Conservation (phyloP, 2,888 invertebrate genomes). For the Hemithea aestivaria region DNA sequence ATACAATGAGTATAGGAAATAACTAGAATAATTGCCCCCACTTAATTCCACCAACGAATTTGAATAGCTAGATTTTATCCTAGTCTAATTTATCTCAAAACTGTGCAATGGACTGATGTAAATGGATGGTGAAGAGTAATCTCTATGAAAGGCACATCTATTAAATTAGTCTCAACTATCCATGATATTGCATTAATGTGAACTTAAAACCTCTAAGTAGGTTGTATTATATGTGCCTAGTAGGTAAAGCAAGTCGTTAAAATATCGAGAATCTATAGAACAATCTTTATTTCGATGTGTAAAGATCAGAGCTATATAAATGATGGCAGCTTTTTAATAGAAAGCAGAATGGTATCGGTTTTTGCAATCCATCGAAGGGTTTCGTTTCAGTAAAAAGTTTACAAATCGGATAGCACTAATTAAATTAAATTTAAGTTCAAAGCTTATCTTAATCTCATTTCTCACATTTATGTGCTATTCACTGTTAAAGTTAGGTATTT, state of each 20-base stretch:
- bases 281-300: too few relatives aligned
- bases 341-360: too few relatives aligned
- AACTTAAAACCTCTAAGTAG: too few relatives aligned
- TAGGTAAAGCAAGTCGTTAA: not conserved
- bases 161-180: slow-evolving; percentile 40
- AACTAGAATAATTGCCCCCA: too few relatives aligned
- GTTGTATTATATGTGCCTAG: too few relatives aligned
- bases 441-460: slow-evolving; percentile 1
- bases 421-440: too few relatives aligned
- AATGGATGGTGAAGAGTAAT: slow-evolving; percentile 57
- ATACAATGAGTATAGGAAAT: not conserved
- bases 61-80: not conserved
- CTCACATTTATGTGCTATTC: slow-evolving; percentile 1
- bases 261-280: not conserved
- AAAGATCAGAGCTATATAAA: too few relatives aligned
- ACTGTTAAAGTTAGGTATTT: slow-evolving; percentile 7
- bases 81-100: not conserved
- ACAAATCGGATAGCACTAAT: not conserved
- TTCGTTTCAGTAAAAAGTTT: not conserved
- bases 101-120: slow-evolving; percentile 48
- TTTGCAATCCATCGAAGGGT: not conserved
- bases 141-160: slow-evolving; percentile 65
- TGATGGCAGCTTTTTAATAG: too few relatives aligned
- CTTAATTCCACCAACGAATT: slow-evolving; percentile 2
- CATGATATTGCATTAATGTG: slow-evolving; percentile 19